Base-by-base conservation (phyloP, 2,888 invertebrate genomes). In the Pristionchus japonicus region DNA sequence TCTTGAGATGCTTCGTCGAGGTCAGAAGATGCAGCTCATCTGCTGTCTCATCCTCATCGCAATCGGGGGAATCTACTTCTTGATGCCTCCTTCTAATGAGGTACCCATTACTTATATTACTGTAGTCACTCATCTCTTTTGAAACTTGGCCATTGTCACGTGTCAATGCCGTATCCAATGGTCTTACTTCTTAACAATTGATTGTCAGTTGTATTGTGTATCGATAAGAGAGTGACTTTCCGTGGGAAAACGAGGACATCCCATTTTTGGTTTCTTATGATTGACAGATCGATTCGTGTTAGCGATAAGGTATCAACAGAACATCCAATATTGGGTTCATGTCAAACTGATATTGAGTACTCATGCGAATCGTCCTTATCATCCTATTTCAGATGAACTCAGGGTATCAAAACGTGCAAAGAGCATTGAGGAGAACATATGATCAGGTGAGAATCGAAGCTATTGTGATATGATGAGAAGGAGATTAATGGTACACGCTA, bases 1-100 rank as follows among this genome's bases (percentile, higher is more conserved):
- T 20, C 57, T 49, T 49, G 6, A 83, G 85, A 85, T 85, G 85
- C 9, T 64, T 40, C 85, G 85, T n/a, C 13, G 84, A 20, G 85
- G 85, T 43, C 61, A 64, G 31, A 40, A 49, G 15, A 64, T 61
- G 43, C 85, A 85, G 47, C 13, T 85, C 6, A 64, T 85, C 11
- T 85, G 85, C 64, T 49, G 40, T 61, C 20, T 85, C 40, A 7
- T 85, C 7, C 43, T 85, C 23, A 13, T 85, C 3, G 7, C 64
- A 61, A 85, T 85, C 15, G 85, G 37, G 43, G 64, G 40, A 61
- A n/a, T 85, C 43, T 85, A 85, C 64, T 85, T 85, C 27, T 27
- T 61, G 7, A 61, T 85, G 13, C 85, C 85, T 31, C 31, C 82
- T 20, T 83, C 52, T 27, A 83, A 52, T 83, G 27, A 83, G 49